A percentile compares a stretch with the other conserved stretches of the same genome.
phyloP scores from a whole-genome alignment of 2,113 vertebrate species.

The Neodontobutis hainanensis region DNA sequence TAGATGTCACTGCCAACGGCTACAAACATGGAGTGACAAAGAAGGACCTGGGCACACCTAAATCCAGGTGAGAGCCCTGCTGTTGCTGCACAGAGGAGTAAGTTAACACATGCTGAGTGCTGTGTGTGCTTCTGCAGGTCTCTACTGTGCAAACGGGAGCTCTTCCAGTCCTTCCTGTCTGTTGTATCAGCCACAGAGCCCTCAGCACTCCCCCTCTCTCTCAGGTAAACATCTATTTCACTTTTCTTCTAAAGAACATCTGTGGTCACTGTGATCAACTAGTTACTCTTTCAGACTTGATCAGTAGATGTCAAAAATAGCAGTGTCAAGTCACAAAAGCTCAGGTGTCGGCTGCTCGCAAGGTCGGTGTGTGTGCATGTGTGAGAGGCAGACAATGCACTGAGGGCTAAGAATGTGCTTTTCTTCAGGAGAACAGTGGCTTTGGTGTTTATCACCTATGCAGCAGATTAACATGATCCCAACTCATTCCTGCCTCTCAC shows the following conservation, averaged over 20 bases:
- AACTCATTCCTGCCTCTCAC: too few species aligned
- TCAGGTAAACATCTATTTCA: conserved; percentile 81
- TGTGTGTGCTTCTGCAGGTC: conserved; percentile 79
- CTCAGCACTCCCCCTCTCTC: conserved; percentile 80
- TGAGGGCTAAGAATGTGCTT: too few species aligned
- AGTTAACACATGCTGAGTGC: not conserved
- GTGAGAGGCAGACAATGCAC: too few species aligned
- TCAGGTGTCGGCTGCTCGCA: too few species aligned
- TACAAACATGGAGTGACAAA: conserved; percentile 93
- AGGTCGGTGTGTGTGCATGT: too few species aligned
- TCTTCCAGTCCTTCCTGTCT: conserved; percentile 87
- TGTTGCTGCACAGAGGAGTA: not conserved
- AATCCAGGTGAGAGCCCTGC: conserved; percentile 81
- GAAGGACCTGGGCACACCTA: conserved; percentile 79
- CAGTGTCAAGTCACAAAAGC: too few species aligned
- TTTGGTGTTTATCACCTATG: too few species aligned
- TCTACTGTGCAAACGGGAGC: conserved; percentile 88
- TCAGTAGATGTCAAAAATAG: too few species aligned
- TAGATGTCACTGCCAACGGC: conserved; percentile 94
- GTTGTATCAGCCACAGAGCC: conserved; percentile 79
- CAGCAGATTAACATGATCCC: too few species aligned
- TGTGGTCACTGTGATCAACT: too few species aligned
- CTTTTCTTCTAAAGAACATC: not conserved
- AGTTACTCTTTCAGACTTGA: too few species aligned
- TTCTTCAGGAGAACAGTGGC: too few species aligned